Base-by-base conservation (phyloP, 2,113 vertebrate species). In the Boulengeromyrus knoepffleri region DNA sequence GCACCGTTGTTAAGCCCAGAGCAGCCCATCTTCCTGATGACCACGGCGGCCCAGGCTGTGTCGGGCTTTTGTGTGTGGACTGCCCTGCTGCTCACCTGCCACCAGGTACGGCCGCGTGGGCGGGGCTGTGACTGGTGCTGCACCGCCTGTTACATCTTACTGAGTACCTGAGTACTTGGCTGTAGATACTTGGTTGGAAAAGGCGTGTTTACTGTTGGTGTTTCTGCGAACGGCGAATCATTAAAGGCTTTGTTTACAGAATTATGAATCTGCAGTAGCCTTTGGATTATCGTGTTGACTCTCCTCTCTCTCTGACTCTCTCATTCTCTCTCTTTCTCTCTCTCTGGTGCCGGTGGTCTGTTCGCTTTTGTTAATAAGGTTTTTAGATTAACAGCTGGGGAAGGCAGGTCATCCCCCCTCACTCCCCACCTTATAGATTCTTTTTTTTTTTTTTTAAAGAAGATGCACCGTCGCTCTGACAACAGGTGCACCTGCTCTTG, bases 11-110 rank as follows among this genome's bases (percentile, higher is more conserved):
- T 97, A 0, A 96, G 93, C 39, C 92, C 95, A 85, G 98, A 97
- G 88, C 96, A 97, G 92, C 99, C 98, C 0, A 96, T 97, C 93
- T 99, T 99, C 93, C 96, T 99, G 92, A 99, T 99, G 98, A 99
- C 97, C 21, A 96, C 96, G 0, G 96, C 97, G 0, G 97, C 99
- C 1, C 99, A 99, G 95, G 97, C 97, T 47, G 95, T 99, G 94
- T 98, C 99, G 0, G 99, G 99, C 91, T 98, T 99, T 95, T 99
- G 99, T 24, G 99, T 99, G 39, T 99, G 98, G 98, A 98, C 97
- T 0, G 98, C 99, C 17, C 96, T 99, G 93, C 96, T 99, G 86
- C 96, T 99, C 95, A 99, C 99, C 92, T 99, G 97, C 93, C 98
- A 99, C 93, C 99, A 99, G 98, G 99, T 99, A 95, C 92, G 27